Evolutionary conservation across 2,113 vertebrate species (phyloP).

Genomic region (Sinocyclocheilus grahami): DNA sequence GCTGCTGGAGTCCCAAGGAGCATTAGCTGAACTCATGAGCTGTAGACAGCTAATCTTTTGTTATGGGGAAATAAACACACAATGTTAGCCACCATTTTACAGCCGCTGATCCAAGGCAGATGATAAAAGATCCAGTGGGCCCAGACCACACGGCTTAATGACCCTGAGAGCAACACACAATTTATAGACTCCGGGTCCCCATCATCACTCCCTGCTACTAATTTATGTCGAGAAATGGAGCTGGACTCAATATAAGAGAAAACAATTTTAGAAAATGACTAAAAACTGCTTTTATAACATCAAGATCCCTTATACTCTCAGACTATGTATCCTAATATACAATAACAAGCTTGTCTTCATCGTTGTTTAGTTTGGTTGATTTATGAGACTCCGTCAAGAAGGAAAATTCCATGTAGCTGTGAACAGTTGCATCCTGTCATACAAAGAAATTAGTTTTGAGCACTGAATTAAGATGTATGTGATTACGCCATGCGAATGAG

Average conservation of each 20-base stretch:
- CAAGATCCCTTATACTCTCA: not conserved
- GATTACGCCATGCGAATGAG: slow-evolving; percentile 14
- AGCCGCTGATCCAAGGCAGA: slow-evolving; percentile 63
- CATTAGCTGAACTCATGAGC: slow-evolving; percentile 56
- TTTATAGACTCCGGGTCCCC: slow-evolving; percentile 67
- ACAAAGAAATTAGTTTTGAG: not conserved
- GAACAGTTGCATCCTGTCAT: not conserved
- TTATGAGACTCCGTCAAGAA: slow-evolving; percentile 10
- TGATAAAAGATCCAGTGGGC: slow-evolving; percentile 68
- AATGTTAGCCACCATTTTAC: slow-evolving; percentile 70
- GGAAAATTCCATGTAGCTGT: slow-evolving; percentile 13
- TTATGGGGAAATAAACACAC: slow-evolving; percentile 56
- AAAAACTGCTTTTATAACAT: slow-evolving; percentile 51
- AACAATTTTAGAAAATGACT: slow-evolving; percentile 62
- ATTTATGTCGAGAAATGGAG: slow-evolving; percentile 54
- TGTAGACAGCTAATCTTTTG: slow-evolving; percentile 74
- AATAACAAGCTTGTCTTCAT: not conserved
- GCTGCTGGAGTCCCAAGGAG: slow-evolving; percentile 41
- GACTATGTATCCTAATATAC: not conserved
- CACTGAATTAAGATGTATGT: slow-evolving; percentile 24
- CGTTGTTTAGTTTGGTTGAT: slow-evolving; percentile 4
- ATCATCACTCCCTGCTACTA: slow-evolving; percentile 57
- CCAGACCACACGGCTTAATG: slow-evolving; percentile 68
- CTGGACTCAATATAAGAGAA: slow-evolving; percentile 66
- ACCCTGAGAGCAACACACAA: slow-evolving; percentile 67